Percentiles rank a stretch among this genome's conserved stretches.
phyloP scores from a whole-genome alignment of 2,797 vertebrate genomes.

The Periparus ater region DNA sequence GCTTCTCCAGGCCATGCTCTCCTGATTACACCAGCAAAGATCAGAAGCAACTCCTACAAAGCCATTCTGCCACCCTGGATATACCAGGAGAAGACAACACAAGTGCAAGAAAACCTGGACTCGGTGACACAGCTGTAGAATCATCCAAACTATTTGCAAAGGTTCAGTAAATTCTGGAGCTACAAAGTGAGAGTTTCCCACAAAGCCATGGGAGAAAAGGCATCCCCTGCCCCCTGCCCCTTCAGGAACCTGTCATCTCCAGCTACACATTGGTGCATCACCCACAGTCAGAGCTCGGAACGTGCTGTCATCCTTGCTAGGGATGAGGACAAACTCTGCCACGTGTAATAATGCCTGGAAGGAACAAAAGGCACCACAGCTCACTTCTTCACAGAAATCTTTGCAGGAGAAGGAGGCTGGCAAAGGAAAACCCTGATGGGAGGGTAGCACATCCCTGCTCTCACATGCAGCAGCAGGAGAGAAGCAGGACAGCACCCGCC shows the following conservation, averaged over 20 bases:
- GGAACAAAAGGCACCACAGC: neutral
- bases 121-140: neutral
- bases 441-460: neutral
- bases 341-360: neutral
- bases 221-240: neutral
- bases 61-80: neutral
- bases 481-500: neutral
- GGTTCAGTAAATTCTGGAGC: neutral
- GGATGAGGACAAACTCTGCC: neutral
- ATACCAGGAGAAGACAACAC: neutral
- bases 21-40: neutral
- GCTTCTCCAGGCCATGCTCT: neutral
- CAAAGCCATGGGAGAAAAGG: neutral
- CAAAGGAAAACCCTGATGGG: slow-evolving; percentile 2
- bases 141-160: neutral
- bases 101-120: neutral
- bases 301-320: neutral
- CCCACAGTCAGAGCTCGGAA: neutral
- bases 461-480: neutral
- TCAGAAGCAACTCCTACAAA: neutral
- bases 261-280: neutral
- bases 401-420: neutral
- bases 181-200: neutral
- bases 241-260: neutral
- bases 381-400: neutral